Conservation (phyloP, 2,888 invertebrate species). For the Meganola albula region DNA sequence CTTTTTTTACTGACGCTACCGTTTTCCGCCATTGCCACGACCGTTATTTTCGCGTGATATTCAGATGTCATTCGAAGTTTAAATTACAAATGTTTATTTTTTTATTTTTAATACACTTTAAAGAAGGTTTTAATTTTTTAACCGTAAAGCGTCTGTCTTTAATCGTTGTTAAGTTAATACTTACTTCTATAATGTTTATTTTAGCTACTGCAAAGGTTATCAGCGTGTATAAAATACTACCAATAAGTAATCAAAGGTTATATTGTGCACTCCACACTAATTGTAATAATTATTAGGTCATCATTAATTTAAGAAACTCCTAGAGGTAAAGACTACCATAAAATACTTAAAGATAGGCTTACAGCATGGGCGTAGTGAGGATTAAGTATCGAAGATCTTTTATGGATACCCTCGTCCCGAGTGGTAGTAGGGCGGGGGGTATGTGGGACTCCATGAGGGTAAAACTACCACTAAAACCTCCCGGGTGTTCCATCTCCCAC, state of each 20-base stretch:
- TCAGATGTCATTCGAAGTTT: constrained; percentile 45
- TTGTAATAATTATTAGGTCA: constrained; percentile 35
- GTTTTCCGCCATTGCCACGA: constrained; percentile 49
- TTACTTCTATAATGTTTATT: constrained; percentile 29
- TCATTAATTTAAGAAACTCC: constrained; percentile 26
- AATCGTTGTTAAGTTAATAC: constrained; percentile 10
- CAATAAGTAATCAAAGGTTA: no score
- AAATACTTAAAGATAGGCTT: no score
- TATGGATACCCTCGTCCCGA: no score
- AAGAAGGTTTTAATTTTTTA: constrained; percentile 32
- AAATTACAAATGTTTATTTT: constrained; percentile 6
- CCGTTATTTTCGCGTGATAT: constrained; percentile 51
- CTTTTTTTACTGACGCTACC: constrained; percentile 48
- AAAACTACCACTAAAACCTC: no score
- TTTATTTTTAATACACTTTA: constrained; percentile 7
- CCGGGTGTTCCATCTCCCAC: no score
- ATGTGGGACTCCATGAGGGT: no score
- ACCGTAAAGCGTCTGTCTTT: constrained; percentile 27
- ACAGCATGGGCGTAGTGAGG: no score
- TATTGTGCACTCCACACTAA: no score
- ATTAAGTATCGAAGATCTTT: no score
- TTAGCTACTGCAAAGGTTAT: constrained; percentile 45
- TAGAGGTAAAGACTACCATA: no score
- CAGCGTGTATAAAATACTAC: constrained; percentile 27
- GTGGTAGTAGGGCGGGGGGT: no score